A percentile compares a stretch with the other conserved stretches of the same genome.
Evolutionary conservation across 2,113 vertebrate genomes (phyloP).

Genomic region (Amphiprion percula): DNA sequence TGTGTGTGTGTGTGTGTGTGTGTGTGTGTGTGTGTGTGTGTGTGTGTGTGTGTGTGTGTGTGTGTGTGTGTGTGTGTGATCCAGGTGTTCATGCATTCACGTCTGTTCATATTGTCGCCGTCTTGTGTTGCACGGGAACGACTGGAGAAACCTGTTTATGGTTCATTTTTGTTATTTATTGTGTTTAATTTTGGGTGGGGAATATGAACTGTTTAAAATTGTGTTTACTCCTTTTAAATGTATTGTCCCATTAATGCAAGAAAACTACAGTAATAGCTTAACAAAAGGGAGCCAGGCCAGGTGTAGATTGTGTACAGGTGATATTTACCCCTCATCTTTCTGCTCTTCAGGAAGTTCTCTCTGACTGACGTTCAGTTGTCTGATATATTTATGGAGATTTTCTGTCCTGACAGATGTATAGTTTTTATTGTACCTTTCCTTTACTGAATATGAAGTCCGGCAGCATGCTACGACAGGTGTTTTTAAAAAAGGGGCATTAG

Average conservation of each 20-base stretch:
- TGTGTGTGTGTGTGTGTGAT: slow-evolving; percentile 7
- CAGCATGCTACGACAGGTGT: slow-evolving; percentile 67
- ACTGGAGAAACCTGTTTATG: slow-evolving; percentile 32
- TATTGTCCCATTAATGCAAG: slow-evolving; percentile 73
- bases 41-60: background rate
- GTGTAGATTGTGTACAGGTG: slow-evolving; percentile 70
- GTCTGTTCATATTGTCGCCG: slow-evolving; percentile 26
- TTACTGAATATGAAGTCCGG: slow-evolving; percentile 71
- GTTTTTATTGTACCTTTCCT: slow-evolving; percentile 75
- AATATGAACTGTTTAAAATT: slow-evolving; percentile 46
- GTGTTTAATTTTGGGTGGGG: slow-evolving; percentile 44
- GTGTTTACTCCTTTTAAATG: slow-evolving; percentile 70
- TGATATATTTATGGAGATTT: slow-evolving; percentile 80
- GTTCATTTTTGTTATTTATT: slow-evolving; percentile 70
- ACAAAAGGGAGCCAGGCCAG: slow-evolving; percentile 40
- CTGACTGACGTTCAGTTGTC: slow-evolving; percentile 86
- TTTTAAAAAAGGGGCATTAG: slow-evolving; percentile 73
- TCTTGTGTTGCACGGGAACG: slow-evolving; percentile 51
- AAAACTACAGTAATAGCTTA: slow-evolving; percentile 53
- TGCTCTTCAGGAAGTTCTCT: slow-evolving; percentile 79
- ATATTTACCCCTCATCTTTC: slow-evolving; percentile 75
- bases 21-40: background rate
- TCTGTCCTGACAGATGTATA: slow-evolving; percentile 82
- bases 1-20: background rate
- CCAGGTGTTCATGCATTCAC: slow-evolving; percentile 3